Percentiles rank a stretch among this genome's conserved stretches.
These are phyloP conservation scores for Sternarchorhynchus goeldii DNA, from an alignment of 2,797 vertebrate species.

Conservation along the genomic window DNA sequence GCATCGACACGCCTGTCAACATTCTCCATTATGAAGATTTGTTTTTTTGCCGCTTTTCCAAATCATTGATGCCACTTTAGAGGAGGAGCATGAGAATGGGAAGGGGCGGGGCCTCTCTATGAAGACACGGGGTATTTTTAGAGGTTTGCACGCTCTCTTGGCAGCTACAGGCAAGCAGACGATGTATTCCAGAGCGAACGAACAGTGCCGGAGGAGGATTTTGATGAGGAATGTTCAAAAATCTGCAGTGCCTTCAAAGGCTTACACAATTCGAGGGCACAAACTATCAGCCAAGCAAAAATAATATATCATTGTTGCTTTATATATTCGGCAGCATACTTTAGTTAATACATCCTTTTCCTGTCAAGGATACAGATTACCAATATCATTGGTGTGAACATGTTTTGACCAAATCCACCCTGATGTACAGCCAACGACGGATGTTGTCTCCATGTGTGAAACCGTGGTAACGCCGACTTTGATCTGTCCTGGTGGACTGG, in stretches of 20 bases:
- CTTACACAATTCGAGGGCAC: no score
- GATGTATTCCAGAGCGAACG: neutral
- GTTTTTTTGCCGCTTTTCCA: neutral
- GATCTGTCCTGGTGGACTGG: neutral
- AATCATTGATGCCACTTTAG: constrained; percentile 25
- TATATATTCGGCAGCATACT: no score
- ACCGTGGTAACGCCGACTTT: neutral
- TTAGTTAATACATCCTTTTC: neutral
- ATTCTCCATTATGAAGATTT: constrained; percentile 19
- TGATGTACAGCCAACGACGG: no score
- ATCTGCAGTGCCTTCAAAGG: no score
- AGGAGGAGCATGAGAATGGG: neutral
- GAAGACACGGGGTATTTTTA: no score
- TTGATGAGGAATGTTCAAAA: neutral
- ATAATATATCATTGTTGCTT: no score
- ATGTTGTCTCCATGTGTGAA: neutral
- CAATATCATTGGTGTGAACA: neutral
- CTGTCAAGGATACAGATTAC: neutral
- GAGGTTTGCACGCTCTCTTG: neutral
- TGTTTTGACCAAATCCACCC: neutral
- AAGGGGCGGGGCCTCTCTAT: neutral
- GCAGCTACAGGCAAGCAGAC: neutral
- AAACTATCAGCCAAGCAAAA: no score
- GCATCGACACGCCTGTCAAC: constrained; percentile 41
- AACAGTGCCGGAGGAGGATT: neutral